phyloP scores from a whole-genome alignment of 1,140 invertebrate genomes.

The Cyclargus thomasi region DNA sequence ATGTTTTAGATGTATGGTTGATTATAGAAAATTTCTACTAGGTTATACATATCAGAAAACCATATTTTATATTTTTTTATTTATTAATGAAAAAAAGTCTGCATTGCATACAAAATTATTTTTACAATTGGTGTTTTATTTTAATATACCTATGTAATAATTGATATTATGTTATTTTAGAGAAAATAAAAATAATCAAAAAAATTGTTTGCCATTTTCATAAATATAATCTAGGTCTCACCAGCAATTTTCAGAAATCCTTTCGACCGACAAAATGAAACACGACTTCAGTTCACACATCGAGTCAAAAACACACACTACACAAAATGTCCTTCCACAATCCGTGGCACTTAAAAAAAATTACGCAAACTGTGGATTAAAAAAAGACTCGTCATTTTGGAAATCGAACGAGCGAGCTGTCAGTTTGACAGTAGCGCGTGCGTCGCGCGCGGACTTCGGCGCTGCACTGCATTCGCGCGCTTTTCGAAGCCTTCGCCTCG shows the following conservation, averaged over 20 bases:
- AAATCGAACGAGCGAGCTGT: constrained; percentile 45
- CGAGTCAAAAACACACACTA: constrained; percentile 66
- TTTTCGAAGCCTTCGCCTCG: constrained; percentile 68
- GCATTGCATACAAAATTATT: no score
- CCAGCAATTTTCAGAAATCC: constrained; percentile 5
- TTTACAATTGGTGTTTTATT: no score
- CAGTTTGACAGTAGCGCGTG: constrained; percentile 60
- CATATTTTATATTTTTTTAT: no score
- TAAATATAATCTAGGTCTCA: constrained; percentile 5
- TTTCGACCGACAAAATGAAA: constrained; percentile 31
- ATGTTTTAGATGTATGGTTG: no score
- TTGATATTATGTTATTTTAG: not conserved
- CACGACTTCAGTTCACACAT: constrained; percentile 60
- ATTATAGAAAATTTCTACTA: no score
- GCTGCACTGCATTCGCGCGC: constrained; percentile 70
- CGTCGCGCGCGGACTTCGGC: constrained; percentile 61
- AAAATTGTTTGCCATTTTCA: not conserved
- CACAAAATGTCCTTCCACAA: constrained; percentile 38
- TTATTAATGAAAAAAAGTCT: no score
- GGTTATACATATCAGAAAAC: no score
- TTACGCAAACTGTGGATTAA: constrained; percentile 48
- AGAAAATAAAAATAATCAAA: not conserved
- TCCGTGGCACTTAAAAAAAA: constrained; percentile 30
- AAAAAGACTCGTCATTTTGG: constrained; percentile 46
- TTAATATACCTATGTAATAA: no score